Evolutionary conservation across 1,140 invertebrate genomes (phyloP).

Genomic region (Argopecten irradians): DNA sequence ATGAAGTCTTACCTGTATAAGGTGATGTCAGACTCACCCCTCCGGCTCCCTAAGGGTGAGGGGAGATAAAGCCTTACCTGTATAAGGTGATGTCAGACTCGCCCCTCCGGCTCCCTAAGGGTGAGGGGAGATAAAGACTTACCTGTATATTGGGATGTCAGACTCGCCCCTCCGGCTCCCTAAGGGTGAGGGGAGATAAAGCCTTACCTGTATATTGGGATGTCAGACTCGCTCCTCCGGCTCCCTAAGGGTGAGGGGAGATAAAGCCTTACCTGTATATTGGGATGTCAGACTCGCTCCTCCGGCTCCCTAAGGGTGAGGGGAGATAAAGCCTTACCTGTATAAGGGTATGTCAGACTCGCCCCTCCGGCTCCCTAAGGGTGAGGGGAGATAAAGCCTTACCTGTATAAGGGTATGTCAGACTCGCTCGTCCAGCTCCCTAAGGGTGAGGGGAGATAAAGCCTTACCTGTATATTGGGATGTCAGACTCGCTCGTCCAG

Average conservation of each 20-base stretch:
- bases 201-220: too few species aligned
- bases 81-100: background rate
- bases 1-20: slow-evolving; percentile 87
- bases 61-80: background rate
- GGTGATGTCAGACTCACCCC: slow-evolving; percentile 94
- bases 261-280: too few species aligned
- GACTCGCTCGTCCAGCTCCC: background rate
- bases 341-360: background rate
- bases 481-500: too few species aligned
- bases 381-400: background rate
- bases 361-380: background rate
- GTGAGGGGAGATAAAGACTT: background rate
- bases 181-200: too few species aligned
- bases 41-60: background rate
- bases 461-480: background rate
- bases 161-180: too few species aligned
- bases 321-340: background rate
- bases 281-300: too few species aligned
- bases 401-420: background rate
- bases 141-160: background rate
- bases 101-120: background rate
- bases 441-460: background rate
- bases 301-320: background rate
- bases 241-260: too few species aligned
- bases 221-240: too few species aligned